phyloP scores from a whole-genome alignment of 2,797 vertebrate genomes.

The Eremophila alpestris region DNA sequence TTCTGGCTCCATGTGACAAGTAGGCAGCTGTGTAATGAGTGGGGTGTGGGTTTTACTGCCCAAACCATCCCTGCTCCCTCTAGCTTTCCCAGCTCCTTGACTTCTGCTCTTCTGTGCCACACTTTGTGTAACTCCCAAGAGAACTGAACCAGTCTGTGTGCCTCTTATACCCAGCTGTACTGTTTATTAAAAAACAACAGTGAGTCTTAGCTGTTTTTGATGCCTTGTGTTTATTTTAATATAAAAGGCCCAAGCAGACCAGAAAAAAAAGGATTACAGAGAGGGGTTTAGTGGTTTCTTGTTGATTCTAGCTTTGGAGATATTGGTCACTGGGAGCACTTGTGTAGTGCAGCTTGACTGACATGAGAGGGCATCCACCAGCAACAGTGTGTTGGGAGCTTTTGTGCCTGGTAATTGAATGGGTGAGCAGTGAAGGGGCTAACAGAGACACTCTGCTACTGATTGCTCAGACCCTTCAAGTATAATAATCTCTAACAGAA shows the following conservation, averaged over 20 bases:
- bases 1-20: neutral
- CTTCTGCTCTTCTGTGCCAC: neutral
- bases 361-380: neutral
- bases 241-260: neutral
- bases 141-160: conserved; percentile 48
- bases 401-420: neutral
- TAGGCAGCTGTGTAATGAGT: neutral
- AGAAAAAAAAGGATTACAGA: neutral
- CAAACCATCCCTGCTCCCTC: neutral
- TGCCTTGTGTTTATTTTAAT: conserved; percentile 12
- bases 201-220: neutral
- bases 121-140: conserved; percentile 14
- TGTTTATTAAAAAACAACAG: conserved; percentile 52
- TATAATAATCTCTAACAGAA: neutral
- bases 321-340: neutral
- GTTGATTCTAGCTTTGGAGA: neutral
- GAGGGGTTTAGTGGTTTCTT: neutral
- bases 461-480: neutral
- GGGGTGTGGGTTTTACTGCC: neutral
- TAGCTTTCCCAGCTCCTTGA: neutral
- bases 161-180: conserved; percentile 5
- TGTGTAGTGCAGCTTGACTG: neutral
- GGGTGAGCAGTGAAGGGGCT: neutral
- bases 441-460: neutral
- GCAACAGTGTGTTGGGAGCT: neutral